Evolutionary conservation across 2,888 invertebrate species (phyloP), one percentile per base, ranked within the genome.

Genomic region (Junonia oenone): DNA sequence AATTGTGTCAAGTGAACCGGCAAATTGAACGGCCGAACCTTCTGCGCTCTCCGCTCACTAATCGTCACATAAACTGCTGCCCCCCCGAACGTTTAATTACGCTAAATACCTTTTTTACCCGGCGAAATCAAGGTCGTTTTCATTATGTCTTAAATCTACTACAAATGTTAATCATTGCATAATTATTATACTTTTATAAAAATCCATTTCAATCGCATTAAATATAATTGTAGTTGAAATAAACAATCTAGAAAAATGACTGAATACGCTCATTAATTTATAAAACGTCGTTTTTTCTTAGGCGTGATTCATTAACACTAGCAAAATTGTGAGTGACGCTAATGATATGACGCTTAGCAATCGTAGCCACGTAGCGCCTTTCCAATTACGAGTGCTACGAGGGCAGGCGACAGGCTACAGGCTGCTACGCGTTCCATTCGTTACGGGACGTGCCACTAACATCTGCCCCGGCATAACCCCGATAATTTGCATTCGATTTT

Each of bases 1-100:
- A 89, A 89, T 90, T 90, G 89, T 90, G 89, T 90, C 89, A 90
- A 90, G 89, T 89, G 89, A 90, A 90, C 81, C 89, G 88, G 88
- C 83, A 90, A 90, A 90, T 90, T 90, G 89, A 90, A 90, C 88
- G 89, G 87, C 83, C 89, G 85, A 85, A 83, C 84, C 83, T 84
- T 86, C 82, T 83, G 85, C 81, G 81, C 83, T 78, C 79, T 77
- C 72, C 70, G 82, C 81, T 79, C 87, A 83, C 86, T 89, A 90
- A 89, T 89, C 87, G 87, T 78, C 85, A 81, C 88, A 86, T 87
- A 87, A 88, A 90, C 88, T 87, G 81, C 77, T 76, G 70, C 75
- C 70, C 81, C n/a, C 78, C 76, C 19, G 77, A 79, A 80, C 81
- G 77, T 83, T 85, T 87, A 85, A 84, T 86, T 88, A 88, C 80